Conservation (phyloP, 2,797 vertebrate species). For the Anguilla marmorata region DNA sequence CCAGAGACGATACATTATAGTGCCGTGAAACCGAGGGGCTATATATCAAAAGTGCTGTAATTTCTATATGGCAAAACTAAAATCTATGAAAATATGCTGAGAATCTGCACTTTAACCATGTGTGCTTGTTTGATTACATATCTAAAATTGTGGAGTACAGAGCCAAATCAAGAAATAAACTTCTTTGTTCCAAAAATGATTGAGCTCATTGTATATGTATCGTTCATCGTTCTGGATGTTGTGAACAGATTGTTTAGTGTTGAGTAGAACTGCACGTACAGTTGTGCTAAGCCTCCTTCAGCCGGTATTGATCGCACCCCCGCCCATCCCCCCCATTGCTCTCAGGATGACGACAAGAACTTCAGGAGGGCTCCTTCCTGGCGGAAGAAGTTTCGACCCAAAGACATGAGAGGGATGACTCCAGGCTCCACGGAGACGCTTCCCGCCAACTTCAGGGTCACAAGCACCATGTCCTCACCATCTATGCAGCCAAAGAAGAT, state of each 20-base stretch:
- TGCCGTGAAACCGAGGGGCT: too few relatives aligned
- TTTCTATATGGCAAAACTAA: too few relatives aligned
- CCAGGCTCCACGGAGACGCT: constrained; percentile 90
- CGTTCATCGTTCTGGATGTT: too few relatives aligned
- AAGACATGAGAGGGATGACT: constrained; percentile 87
- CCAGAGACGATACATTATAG: too few relatives aligned
- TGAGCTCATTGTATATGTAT: too few relatives aligned
- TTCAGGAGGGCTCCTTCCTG: constrained; percentile 95
- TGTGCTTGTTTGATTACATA: too few relatives aligned
- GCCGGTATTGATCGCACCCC: neutral
- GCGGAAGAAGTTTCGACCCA: constrained; percentile 97
- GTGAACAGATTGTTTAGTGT: neutral
- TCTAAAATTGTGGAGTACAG: too few relatives aligned
- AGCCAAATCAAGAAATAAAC: too few relatives aligned
- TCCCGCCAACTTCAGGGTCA: constrained; percentile 93
- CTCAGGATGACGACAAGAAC: constrained; percentile 92
- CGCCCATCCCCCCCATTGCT: neutral
- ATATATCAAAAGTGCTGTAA: too few relatives aligned
- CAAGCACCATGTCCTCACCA: constrained; percentile 82
- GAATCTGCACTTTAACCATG: too few relatives aligned
- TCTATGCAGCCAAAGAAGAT: constrained; percentile 93
- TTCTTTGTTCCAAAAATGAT: too few relatives aligned
- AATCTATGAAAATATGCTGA: too few relatives aligned
- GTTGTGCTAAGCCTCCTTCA: neutral
- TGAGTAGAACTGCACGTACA: neutral